Percentiles rank a stretch among this genome's conserved stretches.
phyloP scores from a whole-genome alignment of 2,888 invertebrate genomes.

The Lingula anatina region DNA sequence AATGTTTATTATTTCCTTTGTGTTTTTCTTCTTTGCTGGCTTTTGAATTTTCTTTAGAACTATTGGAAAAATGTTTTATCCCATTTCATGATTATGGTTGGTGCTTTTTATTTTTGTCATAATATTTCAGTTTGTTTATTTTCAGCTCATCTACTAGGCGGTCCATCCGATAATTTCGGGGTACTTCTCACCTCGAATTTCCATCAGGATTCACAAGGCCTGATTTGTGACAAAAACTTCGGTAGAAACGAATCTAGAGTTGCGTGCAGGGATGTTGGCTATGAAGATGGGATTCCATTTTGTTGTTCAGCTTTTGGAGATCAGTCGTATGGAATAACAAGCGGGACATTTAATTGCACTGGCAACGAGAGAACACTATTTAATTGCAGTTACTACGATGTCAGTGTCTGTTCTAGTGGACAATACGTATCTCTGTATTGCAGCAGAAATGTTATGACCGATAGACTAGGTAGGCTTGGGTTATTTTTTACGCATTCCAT shows the following conservation, averaged over 20 bases:
- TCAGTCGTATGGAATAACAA: too few species aligned
- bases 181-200: background rate
- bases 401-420: too few species aligned
- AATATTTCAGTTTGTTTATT: background rate
- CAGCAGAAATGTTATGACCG: too few species aligned
- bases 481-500: too few species aligned
- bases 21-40: too few species aligned
- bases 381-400: slow-evolving; percentile 16
- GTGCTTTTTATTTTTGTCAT: too few species aligned
- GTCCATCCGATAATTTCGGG: background rate
- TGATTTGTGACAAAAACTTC: background rate
- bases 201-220: background rate
- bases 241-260: slow-evolving; percentile 5
- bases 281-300: slow-evolving; percentile 22
- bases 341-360: slow-evolving; percentile 24
- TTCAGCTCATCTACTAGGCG: background rate
- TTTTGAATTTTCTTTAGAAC: too few species aligned
- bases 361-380: slow-evolving; percentile 16
- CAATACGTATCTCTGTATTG: too few species aligned
- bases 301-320: slow-evolving; percentile 31
- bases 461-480: too few species aligned
- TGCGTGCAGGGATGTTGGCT: slow-evolving; percentile 26
- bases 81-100: too few species aligned
- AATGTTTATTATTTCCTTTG: too few species aligned
- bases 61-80: too few species aligned